These are phyloP conservation scores for Macrocentrus cingulum DNA, from an alignment of 1,140 invertebrate species.

Conservation along the genomic window DNA sequence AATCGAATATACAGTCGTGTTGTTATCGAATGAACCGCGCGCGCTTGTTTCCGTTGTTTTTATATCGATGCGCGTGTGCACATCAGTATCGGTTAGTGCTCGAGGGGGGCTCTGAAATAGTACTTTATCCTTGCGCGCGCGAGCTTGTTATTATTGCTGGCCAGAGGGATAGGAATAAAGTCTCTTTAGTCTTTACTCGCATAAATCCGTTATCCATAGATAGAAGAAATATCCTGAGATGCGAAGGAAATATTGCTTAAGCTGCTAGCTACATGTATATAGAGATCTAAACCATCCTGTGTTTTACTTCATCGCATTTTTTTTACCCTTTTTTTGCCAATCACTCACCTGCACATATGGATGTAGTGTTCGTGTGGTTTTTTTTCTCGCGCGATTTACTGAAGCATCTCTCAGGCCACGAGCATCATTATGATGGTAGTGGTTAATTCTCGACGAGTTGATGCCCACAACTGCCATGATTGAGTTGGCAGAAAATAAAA, in stretches of 20 bases:
- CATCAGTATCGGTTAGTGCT: background rate
- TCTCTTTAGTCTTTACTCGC: slow-evolving; percentile 22
- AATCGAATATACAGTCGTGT: no score
- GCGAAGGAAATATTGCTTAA: no score
- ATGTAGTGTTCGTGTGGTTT: no score
- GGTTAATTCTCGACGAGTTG: slow-evolving; percentile 3
- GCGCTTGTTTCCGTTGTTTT: no score
- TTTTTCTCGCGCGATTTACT: background rate
- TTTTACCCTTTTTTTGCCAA: slow-evolving; percentile 1
- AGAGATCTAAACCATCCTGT: no score
- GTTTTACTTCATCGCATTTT: no score
- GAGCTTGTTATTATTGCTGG: slow-evolving; percentile 24
- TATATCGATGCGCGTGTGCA: no score
- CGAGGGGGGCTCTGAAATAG: background rate
- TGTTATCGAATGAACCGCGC: no score
- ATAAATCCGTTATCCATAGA: slow-evolving; percentile 29
- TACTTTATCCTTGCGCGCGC: slow-evolving; percentile 14
- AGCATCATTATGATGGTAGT: slow-evolving; percentile 1
- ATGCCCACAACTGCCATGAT: no score
- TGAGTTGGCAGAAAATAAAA: no score
- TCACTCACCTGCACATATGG: background rate
- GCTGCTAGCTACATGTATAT: no score
- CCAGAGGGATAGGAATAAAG: slow-evolving; percentile 14
- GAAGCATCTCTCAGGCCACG: slow-evolving; percentile 2
- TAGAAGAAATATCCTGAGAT: no score